Conservation (phyloP, 2,113 vertebrate species). For the Malurus alboscapulatus region DNA sequence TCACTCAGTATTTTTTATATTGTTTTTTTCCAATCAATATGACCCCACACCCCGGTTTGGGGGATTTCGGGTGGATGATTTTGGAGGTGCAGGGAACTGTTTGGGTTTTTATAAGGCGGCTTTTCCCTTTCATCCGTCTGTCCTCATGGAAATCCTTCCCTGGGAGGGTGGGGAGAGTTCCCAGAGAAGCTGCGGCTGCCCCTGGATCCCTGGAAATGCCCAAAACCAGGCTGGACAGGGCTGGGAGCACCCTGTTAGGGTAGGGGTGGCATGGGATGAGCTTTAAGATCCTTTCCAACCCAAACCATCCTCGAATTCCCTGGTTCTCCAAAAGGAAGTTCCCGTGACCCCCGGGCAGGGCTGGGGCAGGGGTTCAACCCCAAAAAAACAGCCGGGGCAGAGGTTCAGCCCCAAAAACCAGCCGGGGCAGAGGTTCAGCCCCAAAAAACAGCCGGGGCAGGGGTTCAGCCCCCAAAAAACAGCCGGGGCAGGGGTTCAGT, state of each 20-base stretch:
- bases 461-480: no score
- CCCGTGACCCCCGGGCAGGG: no score
- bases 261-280: accelerated
- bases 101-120: accelerated
- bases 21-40: accelerated
- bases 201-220: background rate
- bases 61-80: background rate
- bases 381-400: background rate
- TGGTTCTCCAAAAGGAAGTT: accelerated
- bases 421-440: no score
- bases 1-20: background rate
- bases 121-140: background rate
- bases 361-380: background rate
- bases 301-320: background rate
- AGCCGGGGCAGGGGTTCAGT: no score
- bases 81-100: background rate
- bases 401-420: background rate
- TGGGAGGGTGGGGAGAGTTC: background rate
- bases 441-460: no score
- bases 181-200: background rate
- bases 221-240: accelerated
- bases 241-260: background rate
- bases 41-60: accelerated
- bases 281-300: background rate
- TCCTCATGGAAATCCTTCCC: background rate